Base-by-base conservation (phyloP, 2,888 invertebrate genomes). In the Apeira syringaria region DNA sequence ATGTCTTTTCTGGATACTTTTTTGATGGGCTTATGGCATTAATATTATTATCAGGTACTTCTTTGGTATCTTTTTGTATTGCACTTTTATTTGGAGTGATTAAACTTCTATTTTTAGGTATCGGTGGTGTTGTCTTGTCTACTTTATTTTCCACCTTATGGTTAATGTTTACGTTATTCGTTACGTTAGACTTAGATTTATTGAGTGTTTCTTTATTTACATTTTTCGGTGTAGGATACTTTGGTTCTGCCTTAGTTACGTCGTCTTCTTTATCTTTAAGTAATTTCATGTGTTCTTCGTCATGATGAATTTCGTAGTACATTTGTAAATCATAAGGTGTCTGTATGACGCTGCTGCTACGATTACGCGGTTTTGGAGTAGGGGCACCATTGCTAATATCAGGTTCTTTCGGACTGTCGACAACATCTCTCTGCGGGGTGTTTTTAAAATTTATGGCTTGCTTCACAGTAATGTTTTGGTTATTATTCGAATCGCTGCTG, bases 291-390 rank as follows among this genome's bases (percentile, higher is more conserved):
- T 87, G 86, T 62, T 84, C 86, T 50, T 86, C 82, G 51, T 89
- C 90, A n/a, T 68, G 70, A 61, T 90, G 89, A 46, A 89, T 71
- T 73, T 90, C 85, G 26, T 85, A 85, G 64, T 90, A 90, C 58
- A 86, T 86, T 55, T 90, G 88, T 50, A 90, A 67, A 59, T 90
- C 90, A 51, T 90, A 90, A 1, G 90, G 90, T 36, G 90, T 90
- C 54, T 90, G 90, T 64, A 90, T 90, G 11, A 90, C 76, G 51
- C 89, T 90, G 49, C 89, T 87, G 54, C 90, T 89, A 45, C 89
- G 68, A 37, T 84, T 70, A 35, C 89, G 70, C 1, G 87, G 86
- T 47, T 85, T 89, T 0, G 89, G 86, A 2, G 74, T 80, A 2
- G 88, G 87, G 20, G 62, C 59, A 28, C 58, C 68, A 25, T 51